Evolutionary conservation across 2,113 vertebrate genomes (phyloP).

Genomic region (Speoplatyrhinus poulsoni): DNA sequence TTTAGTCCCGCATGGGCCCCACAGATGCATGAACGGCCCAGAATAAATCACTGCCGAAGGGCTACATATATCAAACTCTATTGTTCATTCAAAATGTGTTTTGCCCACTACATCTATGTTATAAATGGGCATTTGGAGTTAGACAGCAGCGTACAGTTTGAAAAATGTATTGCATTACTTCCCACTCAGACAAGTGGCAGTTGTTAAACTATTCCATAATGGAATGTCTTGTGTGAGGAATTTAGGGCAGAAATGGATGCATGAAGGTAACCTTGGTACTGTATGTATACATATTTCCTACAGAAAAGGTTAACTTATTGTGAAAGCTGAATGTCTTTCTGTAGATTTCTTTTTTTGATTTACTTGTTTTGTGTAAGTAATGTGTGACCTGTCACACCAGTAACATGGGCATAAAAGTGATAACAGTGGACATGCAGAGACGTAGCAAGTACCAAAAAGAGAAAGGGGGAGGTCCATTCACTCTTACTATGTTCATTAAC

Average conservation of each 20-base stretch:
- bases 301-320: conserved; percentile 19
- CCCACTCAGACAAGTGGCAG: conserved; percentile 52
- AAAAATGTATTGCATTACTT: conserved; percentile 63
- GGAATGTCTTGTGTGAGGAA: conserved; percentile 47
- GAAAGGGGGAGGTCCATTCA: too few relatives aligned
- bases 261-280: conserved; percentile 10
- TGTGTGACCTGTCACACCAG: background rate
- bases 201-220: conserved; percentile 54
- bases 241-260: conserved; percentile 24
- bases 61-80: conserved; percentile 61
- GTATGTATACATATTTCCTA: conserved; percentile 23
- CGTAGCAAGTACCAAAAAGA: too few relatives aligned
- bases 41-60: conserved; percentile 65
- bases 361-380: too few relatives aligned
- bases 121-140: conserved; percentile 59
- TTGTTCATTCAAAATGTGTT: conserved; percentile 63
- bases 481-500: too few relatives aligned
- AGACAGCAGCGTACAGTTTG: conserved; percentile 52
- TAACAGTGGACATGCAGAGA: too few relatives aligned
- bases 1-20: conserved; percentile 47
- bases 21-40: conserved; percentile 45
- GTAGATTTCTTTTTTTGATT: background rate
- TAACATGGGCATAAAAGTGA: too few relatives aligned
- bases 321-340: conserved; percentile 9
- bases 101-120: conserved; percentile 56